Evolutionary conservation across 2,797 vertebrate genomes (phyloP).

Genomic region (Melanotaenia pygmaea): DNA sequence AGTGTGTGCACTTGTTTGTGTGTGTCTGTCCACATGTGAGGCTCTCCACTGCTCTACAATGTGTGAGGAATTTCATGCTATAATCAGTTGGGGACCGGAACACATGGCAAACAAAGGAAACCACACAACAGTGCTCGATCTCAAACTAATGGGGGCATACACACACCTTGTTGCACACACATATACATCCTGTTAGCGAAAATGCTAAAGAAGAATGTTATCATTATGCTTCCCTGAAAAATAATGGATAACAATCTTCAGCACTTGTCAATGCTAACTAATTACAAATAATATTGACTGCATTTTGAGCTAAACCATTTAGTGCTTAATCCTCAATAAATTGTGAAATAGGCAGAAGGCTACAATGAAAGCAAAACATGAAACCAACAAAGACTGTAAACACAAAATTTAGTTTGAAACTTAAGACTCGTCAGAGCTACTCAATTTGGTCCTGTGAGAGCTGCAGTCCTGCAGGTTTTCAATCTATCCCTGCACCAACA

Average conservation of each 20-base stretch:
- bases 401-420: no score
- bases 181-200: constrained; percentile 1
- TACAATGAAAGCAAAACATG: no score
- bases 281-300: background rate
- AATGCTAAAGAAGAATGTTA: background rate
- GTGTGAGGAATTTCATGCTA: constrained; percentile 68
- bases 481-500: no score
- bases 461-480: no score
- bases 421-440: no score
- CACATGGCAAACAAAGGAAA: constrained; percentile 66
- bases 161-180: constrained; percentile 9
- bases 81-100: constrained; percentile 69
- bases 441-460: no score
- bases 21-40: constrained; percentile 58
- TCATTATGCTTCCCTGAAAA: background rate
- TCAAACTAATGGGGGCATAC: constrained; percentile 21
- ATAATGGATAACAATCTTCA: no score
- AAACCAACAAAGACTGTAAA: no score
- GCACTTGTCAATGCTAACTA: background rate
- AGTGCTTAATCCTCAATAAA: no score
- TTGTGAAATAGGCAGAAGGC: no score
- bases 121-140: constrained; percentile 10
- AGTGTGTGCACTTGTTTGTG: constrained; percentile 47
- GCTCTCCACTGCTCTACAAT: constrained; percentile 63
- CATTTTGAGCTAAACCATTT: no score